Percentiles rank a stretch among this genome's conserved stretches.
These are phyloP conservation scores for Philypnodon macrostomus DNA, from an alignment of 2,797 vertebrate genomes.

Conservation along the genomic window DNA sequence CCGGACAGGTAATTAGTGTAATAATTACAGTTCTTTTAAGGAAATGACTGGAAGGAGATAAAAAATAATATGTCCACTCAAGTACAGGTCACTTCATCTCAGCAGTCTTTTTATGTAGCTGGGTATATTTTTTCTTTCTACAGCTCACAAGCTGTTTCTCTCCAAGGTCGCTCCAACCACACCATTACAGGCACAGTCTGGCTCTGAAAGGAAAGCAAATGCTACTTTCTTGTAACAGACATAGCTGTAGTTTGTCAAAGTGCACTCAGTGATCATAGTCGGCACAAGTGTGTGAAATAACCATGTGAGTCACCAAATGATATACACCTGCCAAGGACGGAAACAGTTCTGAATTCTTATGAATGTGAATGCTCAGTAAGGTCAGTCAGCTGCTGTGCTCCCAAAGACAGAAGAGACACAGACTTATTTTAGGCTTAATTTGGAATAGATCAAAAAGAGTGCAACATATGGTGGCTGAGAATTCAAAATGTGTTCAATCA, in stretches of 20 bases:
- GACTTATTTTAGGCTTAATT: too few species aligned
- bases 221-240: constrained; percentile 16
- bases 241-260: background rate
- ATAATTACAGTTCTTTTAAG: constrained; percentile 22
- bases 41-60: background rate
- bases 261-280: background rate
- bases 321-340: too few species aligned
- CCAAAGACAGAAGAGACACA: too few species aligned
- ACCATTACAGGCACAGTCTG: constrained; percentile 48
- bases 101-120: constrained; percentile 44
- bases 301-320: background rate
- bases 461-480: too few species aligned
- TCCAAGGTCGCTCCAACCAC: constrained; percentile 32
- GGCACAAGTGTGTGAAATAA: background rate
- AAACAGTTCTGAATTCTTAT: background rate
- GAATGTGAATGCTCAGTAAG: too few species aligned
- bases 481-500: too few species aligned
- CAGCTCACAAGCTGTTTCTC: constrained; percentile 18
- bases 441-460: too few species aligned
- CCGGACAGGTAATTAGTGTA: constrained; percentile 11
- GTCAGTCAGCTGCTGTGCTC: too few species aligned
- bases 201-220: constrained; percentile 21
- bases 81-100: too few species aligned
- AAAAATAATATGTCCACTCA: constrained; percentile 20
- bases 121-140: constrained; percentile 25